Percentiles rank a stretch among this genome's conserved stretches.
Conservation (phyloP, 2,797 vertebrate species). For the Harpagifer antarcticus region DNA sequence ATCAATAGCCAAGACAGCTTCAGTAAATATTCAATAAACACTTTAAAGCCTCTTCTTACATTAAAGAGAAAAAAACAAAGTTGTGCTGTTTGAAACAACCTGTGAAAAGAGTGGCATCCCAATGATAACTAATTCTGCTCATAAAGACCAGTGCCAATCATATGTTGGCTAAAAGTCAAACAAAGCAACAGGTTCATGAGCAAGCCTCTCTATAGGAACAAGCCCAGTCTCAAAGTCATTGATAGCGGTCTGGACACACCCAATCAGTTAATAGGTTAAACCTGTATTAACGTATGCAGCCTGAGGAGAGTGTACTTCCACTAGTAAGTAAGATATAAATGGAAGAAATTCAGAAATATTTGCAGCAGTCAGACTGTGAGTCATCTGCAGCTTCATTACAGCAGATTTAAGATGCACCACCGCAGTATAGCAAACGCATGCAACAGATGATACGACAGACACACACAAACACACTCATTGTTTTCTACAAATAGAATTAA, state of each 20-base stretch:
- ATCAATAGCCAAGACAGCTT: not conserved
- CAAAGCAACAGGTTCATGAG: not conserved
- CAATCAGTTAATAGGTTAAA: conserved; percentile 42
- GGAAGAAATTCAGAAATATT: conserved; percentile 63
- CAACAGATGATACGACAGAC: conserved; percentile 22
- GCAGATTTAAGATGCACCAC: conserved; percentile 18
- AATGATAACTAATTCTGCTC: not conserved
- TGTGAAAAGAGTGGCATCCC: no score
- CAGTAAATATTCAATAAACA: not conserved
- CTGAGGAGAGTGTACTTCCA: conserved; percentile 43
- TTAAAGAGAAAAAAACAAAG: not conserved
- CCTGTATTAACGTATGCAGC: conserved; percentile 29
- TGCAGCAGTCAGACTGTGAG: conserved; percentile 65
- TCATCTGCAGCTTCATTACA: conserved; percentile 44
- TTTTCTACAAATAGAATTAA: not conserved
- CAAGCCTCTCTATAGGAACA: not conserved
- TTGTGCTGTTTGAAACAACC: no score
- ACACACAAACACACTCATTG: conserved; percentile 1
- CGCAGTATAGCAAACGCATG: conserved; percentile 18
- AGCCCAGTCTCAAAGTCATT: not conserved
- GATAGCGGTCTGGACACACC: conserved; percentile 37
- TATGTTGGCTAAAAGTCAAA: not conserved
- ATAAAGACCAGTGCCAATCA: not conserved
- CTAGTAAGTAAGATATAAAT: conserved; percentile 65
- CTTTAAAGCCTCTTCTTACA: not conserved